phyloP scores from a whole-genome alignment of 1,140 invertebrate species.

The Oedothorax gibbosus region DNA sequence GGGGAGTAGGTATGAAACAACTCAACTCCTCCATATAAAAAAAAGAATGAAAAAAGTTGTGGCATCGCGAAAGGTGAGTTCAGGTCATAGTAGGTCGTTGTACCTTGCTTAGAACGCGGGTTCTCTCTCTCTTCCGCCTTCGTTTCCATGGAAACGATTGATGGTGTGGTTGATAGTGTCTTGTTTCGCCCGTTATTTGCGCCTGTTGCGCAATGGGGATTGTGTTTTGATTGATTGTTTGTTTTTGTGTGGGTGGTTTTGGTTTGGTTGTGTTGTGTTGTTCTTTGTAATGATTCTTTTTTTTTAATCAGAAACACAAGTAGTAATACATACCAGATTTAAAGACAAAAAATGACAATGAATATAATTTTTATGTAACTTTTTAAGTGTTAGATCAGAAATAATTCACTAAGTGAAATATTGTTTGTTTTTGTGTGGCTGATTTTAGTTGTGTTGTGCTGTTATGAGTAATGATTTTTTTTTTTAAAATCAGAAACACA shows the following conservation, averaged over 20 bases:
- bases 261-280: neutral
- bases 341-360: no score
- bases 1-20: neutral
- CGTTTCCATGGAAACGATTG: constrained; percentile 35
- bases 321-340: no score
- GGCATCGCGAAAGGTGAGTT: constrained; percentile 40
- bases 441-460: neutral
- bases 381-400: no score
- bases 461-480: neutral
- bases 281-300: neutral
- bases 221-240: neutral
- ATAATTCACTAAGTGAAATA: neutral
- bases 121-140: constrained; percentile 21
- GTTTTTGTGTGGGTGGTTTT: neutral
- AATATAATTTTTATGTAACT: no score
- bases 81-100: constrained; percentile 46
- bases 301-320: no score
- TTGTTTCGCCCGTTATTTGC: neutral
- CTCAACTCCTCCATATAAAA: neutral
- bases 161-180: neutral
- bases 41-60: neutral
- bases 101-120: neutral
- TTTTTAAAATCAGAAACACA: no score
- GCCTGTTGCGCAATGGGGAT: neutral
- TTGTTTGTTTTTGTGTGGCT: neutral